Evolutionary conservation across 2,888 invertebrate species (phyloP).

Genomic region (Athalia circularis): DNA sequence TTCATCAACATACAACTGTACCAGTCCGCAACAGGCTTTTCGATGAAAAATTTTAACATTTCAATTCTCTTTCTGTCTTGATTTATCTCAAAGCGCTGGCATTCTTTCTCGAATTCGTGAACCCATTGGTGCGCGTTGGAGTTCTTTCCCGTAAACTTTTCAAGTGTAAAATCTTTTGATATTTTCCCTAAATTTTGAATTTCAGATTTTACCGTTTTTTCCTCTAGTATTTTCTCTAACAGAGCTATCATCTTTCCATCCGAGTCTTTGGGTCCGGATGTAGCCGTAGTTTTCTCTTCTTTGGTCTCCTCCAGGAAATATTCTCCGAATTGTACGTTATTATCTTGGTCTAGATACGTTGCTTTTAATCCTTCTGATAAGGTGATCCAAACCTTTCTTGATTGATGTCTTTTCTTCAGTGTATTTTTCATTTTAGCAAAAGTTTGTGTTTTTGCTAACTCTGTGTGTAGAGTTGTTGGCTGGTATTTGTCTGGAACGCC

Average conservation of each 20-base stretch:
- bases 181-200: constrained; percentile 44
- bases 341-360: constrained; percentile 48
- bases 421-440: constrained; percentile 51
- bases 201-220: constrained; percentile 33
- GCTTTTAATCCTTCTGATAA: constrained; percentile 46
- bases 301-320: constrained; percentile 45
- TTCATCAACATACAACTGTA: constrained; percentile 53
- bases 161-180: constrained; percentile 48
- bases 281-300: constrained; percentile 22
- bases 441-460: constrained; percentile 38
- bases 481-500: constrained; percentile 48
- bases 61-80: constrained; percentile 54
- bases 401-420: constrained; percentile 51
- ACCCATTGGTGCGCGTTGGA: constrained; percentile 50
- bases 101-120: constrained; percentile 51
- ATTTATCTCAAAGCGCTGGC: constrained; percentile 46
- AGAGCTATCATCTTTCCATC: constrained; percentile 30
- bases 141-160: constrained; percentile 49
- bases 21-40: constrained; percentile 43
- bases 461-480: constrained; percentile 41
- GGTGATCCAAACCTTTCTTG: constrained; percentile 52
- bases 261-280: background rate
- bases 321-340: constrained; percentile 49
- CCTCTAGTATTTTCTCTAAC: constrained; percentile 41
- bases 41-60: constrained; percentile 50